Evolutionary conservation across 2,113 vertebrate genomes (phyloP).

Genomic region (Dasyornis broadbenti): DNA sequence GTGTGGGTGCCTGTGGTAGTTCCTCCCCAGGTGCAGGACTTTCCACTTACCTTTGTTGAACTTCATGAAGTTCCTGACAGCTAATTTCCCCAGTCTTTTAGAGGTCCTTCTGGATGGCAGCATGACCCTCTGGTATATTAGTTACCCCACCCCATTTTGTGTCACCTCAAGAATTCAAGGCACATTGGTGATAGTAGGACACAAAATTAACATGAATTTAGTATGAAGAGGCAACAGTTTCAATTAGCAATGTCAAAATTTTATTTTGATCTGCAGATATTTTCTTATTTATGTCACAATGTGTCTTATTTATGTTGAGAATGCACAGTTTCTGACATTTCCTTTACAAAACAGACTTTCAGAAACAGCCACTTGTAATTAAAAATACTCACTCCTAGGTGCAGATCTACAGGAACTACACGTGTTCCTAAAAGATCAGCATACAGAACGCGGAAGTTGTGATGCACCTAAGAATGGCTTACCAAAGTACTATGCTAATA

Average conservation of each 20-base stretch:
- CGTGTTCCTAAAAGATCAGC: background rate
- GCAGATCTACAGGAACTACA: background rate
- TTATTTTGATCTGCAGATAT: background rate
- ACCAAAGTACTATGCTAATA: background rate
- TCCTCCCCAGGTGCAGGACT: background rate
- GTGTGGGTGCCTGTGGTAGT: fast-evolving
- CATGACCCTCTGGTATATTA: background rate
- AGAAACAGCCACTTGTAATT: background rate
- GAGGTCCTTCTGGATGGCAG: background rate
- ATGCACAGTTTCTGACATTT: background rate
- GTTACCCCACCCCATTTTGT: background rate
- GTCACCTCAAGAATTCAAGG: background rate
- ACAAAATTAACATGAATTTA: background rate
- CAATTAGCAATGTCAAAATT: background rate
- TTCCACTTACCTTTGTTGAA: background rate
- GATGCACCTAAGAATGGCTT: background rate
- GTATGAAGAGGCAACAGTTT: background rate
- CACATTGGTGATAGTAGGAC: background rate
- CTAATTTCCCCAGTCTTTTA: background rate
- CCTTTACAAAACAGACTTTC: background rate
- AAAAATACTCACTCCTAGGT: background rate
- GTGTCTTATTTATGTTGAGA: background rate
- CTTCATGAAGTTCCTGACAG: background rate
- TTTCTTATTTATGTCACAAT: background rate
- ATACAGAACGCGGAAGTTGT: background rate